Evolutionary conservation across 2,888 invertebrate species (phyloP).

Genomic region (Thalpophila matura): DNA sequence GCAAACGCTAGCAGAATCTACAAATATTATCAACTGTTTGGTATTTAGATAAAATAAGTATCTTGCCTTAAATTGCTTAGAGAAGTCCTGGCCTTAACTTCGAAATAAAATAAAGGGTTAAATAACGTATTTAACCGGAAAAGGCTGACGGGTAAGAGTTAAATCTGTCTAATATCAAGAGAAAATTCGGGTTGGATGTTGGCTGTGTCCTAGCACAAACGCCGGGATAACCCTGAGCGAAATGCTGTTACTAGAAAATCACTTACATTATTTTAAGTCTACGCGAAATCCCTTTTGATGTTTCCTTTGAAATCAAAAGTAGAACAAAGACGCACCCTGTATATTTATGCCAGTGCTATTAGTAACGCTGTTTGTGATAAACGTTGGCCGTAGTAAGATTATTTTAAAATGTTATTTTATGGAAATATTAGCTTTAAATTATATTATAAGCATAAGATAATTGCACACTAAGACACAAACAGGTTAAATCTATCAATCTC

Average conservation of each 20-base stretch:
- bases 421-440: too few relatives aligned
- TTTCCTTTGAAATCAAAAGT: conserved; percentile 33
- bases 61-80: too few relatives aligned
- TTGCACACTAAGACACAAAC: too few relatives aligned
- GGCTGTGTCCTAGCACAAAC: conserved; percentile 2
- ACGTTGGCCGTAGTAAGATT: conserved; percentile 16
- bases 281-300: conserved; percentile 16
- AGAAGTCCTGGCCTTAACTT: neutral
- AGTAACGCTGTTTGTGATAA: conserved; percentile 36
- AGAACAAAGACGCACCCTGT: conserved; percentile 23
- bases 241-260: conserved; percentile 24
- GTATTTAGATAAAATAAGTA: too few relatives aligned
- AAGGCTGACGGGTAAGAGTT: conserved; percentile 7
- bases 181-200: conserved; percentile 5
- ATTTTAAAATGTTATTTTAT: conserved; percentile 1
- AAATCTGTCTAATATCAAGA: conserved; percentile 18
- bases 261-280: conserved; percentile 20
- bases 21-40: too few relatives aligned
- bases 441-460: too few relatives aligned
- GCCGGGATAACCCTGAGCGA: conserved; percentile 5
- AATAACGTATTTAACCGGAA: conserved; percentile 7
- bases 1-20: too few relatives aligned
- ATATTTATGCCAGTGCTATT: conserved; percentile 29
- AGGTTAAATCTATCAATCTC: too few relatives aligned
- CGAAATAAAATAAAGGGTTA: neutral